Base-by-base conservation (phyloP, 2,113 vertebrate species). In the Platycercus adscitus region DNA sequence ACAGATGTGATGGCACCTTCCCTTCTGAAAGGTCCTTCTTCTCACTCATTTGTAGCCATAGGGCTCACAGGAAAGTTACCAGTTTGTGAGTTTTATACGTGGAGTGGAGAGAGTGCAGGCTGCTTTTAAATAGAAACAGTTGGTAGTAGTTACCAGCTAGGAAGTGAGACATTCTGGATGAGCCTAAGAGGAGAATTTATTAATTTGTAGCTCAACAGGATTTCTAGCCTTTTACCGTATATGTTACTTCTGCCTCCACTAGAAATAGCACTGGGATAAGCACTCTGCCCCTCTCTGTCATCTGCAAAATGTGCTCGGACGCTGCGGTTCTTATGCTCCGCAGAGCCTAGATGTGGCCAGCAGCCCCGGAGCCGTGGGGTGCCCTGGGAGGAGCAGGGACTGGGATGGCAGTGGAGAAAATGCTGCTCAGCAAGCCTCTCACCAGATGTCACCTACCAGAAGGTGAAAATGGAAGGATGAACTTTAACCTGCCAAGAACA, bases 51-150 rank as follows among this genome's bases (percentile, higher is more conserved):
- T 75, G 60, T 64, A 93, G 18, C 71, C 20, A 10, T 43, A 77
- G 58, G 26, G n/a, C 37, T 94, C 76, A 83, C 55, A 85, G 91
- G 71, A 94, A 93, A 95, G 55, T 92, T 78, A 85, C 61, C 47
- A 10, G 72, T 86, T 96, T 97, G 50, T 87, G 86, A 60, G 26
- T 95, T 96, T 96, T 82, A 84, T n/a, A 78, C 2, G 17, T 50
- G 70, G 50, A 93, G n/a, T 24, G 33, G 17, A 86, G 80, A 89
- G 69, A 86, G 68, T 96, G 83, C 43, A 94, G 93, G 81, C 84
- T 77, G 50, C 70, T 97, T 95, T 93, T 86, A 84, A 95, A 61
- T 55, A 83, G 70, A 95, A 92, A 81, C 70, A 88, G 64, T 93
- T 46, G 53, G 85, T 83, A 88, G 55, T 82, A 96, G 94, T 93